Evolutionary conservation across 2,888 invertebrate species (phyloP), one percentile per base, ranked within the genome.

Genomic region (Trissolcus japonicus): DNA sequence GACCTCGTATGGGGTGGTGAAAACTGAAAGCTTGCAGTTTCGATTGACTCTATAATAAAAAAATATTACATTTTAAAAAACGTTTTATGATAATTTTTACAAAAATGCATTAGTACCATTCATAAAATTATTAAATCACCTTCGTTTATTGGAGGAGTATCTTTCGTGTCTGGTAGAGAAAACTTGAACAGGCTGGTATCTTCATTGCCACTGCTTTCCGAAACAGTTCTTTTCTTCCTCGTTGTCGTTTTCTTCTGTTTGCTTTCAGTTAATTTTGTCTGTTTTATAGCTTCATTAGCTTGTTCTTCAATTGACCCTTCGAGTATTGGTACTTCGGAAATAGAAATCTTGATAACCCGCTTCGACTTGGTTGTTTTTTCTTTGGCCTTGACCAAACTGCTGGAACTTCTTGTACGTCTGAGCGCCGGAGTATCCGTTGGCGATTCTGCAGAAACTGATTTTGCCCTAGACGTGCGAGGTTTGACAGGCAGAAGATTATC

Each of bases 391-490:
- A 29, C 29, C 53, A 76, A 59, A 4, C 81, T 77, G 29, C 29
- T 76, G 4, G 77, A 68, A 43, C 73, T 68, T 48, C 65, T 60
- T 4, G 63, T 63, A 6, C 73, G 72, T 19, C 60, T 54, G 9
- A 66, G 13, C 6, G 59, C 4, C 1, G 16, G 11, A 13, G 16
- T 35, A 11, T 43, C 59, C 13, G 9, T 2, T 1, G 35, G 35
- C 4, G 56, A 9, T 16, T 79, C 79, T 19, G 46, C 16, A 6
- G 66, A 17, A 1, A 78, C 75, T 4, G 81, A 80, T 50, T 73
- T 69, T 0, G 62, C 67, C 7, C 74, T 35, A 11, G 35, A 11
- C 9, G 11, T 11, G 9, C 35, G 35, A 35, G 35, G 6, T 35
- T 11, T 35, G 11, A 11, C 9, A 35, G 6, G 1, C 9, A 35